Evolutionary conservation across 1,140 invertebrate species (phyloP), one percentile per base, ranked within the genome.

Genomic region (Palaemon carinicauda): DNA sequence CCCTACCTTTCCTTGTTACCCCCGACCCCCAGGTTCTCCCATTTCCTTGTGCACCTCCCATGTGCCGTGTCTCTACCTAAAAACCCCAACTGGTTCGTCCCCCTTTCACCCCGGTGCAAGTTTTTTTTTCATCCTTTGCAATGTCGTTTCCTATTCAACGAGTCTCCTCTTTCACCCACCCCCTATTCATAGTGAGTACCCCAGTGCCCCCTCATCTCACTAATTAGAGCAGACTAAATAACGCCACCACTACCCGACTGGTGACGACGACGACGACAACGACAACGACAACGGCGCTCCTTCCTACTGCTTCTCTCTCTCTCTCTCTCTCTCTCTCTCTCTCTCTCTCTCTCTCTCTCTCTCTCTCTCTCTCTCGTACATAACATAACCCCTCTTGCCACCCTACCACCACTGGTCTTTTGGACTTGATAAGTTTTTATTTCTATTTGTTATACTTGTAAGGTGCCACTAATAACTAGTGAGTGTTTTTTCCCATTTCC

Each of bases 181-280:
- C 41, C 41, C 41, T 41, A 41, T 41, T 41, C 41, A 41, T 12
- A 41, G 41, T 7, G 41, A 41, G 41, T 41, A 5, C 73, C 81
- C 82, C 82, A 54, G 29, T 75, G 71, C 74, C 82, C 82, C 81
- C 82, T 83, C 82, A 83, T 83, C 65, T 83, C 74, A 56, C 82
- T 83, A 83, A 83, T 83, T 83, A 83, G 82, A 82, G 82, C 71
- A 53, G 82, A 83, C 82, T 83, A 83, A 83, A 83, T 83, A 83
- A 83, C 82, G 82, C 71, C 31, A 41, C 65, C 74, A 52, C 65
- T 60, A 21, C 56, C 56, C 17, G 24, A 12, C n/a, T 69, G 24
- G 24, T 69, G 15, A 12, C 65, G 24, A 69, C 29, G 12, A 24
- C 24, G n/a, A n/a, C n/a, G n/a, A n/a, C n/a, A n/a, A 12, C 65